phyloP scores from a whole-genome alignment of 2,113 vertebrate genomes.

The Sisor rabdophorus region DNA sequence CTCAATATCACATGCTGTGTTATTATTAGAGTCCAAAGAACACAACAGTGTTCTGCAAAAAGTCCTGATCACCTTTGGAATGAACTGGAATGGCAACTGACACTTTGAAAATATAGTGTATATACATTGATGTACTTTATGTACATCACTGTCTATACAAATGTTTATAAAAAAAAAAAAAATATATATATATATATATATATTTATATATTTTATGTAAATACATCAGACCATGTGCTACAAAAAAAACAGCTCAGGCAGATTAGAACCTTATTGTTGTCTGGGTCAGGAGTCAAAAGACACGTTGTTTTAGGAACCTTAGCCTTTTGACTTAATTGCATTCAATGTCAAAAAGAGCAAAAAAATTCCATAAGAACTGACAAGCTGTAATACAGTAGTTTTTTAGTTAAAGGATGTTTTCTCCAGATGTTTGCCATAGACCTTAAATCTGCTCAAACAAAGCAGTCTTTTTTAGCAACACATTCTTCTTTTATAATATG shows the following conservation, averaged over 20 bases:
- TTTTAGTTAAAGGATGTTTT: background rate
- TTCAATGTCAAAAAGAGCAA: background rate
- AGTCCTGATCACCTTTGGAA: too few relatives aligned
- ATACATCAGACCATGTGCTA: background rate
- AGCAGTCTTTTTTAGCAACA: too few relatives aligned
- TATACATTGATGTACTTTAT: too few relatives aligned
- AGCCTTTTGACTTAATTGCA: background rate
- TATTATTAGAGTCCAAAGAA: too few relatives aligned
- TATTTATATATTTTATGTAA: too few relatives aligned
- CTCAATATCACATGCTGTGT: too few relatives aligned
- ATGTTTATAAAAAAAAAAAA: too few relatives aligned
- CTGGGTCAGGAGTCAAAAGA: background rate
- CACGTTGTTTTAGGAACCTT: background rate
- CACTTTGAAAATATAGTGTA: too few relatives aligned
- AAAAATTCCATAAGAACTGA: background rate
- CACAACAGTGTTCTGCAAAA: too few relatives aligned
- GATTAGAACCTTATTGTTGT: background rate
- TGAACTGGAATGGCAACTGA: too few relatives aligned
- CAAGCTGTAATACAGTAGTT: background rate
- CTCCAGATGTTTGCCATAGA: background rate
- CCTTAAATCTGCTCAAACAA: background rate
- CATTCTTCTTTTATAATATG: background rate
- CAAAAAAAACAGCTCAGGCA: background rate
- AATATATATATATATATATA: too few relatives aligned
- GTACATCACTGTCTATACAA: too few relatives aligned